phyloP scores from a whole-genome alignment of 2,113 vertebrate genomes.

The Ptilorrhoa leucosticta region DNA sequence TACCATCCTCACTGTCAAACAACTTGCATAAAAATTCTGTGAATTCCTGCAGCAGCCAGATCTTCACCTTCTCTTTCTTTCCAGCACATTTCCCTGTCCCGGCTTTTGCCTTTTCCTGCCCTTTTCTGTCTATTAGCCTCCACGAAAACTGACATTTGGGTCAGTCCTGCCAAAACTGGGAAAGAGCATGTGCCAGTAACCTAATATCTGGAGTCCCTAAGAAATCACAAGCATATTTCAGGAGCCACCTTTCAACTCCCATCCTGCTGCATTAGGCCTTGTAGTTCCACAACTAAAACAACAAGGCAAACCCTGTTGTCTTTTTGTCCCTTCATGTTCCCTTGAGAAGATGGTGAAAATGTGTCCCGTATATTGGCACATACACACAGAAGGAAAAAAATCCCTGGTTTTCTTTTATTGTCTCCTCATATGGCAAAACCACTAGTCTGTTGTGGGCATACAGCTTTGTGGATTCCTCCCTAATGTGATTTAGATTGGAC shows the following conservation, averaged over 20 bases:
- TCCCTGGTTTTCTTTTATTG: neutral
- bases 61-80: neutral
- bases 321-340: neutral
- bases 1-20: neutral
- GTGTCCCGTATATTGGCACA: accelerated
- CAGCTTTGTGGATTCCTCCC: neutral
- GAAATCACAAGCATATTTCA: neutral
- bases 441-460: neutral
- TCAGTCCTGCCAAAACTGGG: neutral
- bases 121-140: neutral
- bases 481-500: neutral
- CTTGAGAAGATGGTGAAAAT: neutral
- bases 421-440: neutral
- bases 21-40: neutral
- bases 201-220: neutral
- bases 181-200: neutral
- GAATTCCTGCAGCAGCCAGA: neutral
- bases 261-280: neutral
- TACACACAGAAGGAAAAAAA: neutral
- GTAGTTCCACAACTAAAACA: neutral
- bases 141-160: neutral
- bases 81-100: neutral
- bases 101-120: neutral
- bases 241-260: neutral
- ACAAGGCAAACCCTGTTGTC: accelerated